Base-by-base conservation (phyloP, 1,140 invertebrate species). In the Drosophila pruinosa region DNA sequence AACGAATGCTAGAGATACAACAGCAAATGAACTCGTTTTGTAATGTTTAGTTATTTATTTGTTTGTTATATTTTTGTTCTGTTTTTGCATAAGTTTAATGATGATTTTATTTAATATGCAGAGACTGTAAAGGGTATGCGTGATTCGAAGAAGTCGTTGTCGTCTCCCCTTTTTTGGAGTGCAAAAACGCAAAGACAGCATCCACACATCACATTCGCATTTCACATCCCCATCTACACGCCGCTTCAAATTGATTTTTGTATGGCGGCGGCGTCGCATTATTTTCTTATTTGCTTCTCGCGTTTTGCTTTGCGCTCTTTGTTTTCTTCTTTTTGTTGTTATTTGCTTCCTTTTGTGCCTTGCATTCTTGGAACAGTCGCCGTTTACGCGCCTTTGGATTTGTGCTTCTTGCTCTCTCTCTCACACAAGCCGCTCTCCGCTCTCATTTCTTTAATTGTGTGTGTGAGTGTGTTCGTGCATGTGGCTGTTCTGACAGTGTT, bases 201-300 rank as follows among this genome's bases (percentile, higher is more conserved):
- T 67, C 62, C 61, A 72, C 73, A 72, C 19, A 69, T 50, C 64
- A 63, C 80, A 72, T 38, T 53, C 50, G 50, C 67, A 64, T 70
- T 68, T 70, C 61, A 70, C 38, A 61, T 54, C 39, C 28, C 58
- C 31, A 41, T 52, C 41, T 39, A 65, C 65, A 65, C 22, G 64
- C 74, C 41, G 74, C 54, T 74, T 57, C 45, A 71, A 85, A 85
- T 85, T 85, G 81, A 85, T 85, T 85, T 85, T 81, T 81, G 80
- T 82, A 74, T 72, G 58, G 52, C 56, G 24, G 39, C 64, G 77
- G 63, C 73, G 68, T 71, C 68, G 61, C 68, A 71, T 73, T 86
- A 80, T 80, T 74, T 85, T 85, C 81, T 80, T 81, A 86, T 77
- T 85, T 80, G 81, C 77, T 77, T 77, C 73, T 70, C 81, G 71